phyloP scores from a whole-genome alignment of 2,113 vertebrate species.

The Muscicapa adusta region DNA sequence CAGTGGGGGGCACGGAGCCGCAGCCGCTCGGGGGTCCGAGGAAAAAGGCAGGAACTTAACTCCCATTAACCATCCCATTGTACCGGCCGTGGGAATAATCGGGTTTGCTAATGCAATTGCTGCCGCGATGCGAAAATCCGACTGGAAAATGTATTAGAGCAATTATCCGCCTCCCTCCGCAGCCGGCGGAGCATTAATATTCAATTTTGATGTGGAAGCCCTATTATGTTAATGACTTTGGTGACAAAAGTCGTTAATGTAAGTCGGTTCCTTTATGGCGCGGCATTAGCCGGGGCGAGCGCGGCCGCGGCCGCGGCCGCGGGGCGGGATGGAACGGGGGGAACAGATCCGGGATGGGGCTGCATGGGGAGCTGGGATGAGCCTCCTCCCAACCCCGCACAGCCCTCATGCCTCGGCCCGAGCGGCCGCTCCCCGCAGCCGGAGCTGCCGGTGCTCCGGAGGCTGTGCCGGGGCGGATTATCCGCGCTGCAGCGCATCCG shows the following conservation, averaged over 20 bases:
- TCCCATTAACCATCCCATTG: constrained; percentile 21
- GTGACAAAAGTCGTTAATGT: constrained; percentile 64
- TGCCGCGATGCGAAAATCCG: constrained; percentile 49
- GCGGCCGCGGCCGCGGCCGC: not conserved
- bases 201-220: constrained; percentile 65
- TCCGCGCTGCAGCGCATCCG: constrained; percentile 1
- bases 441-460: not conserved
- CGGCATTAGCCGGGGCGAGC: not conserved
- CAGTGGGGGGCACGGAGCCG: fast-evolving
- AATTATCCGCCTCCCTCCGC: constrained; percentile 60
- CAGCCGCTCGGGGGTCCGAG: not conserved
- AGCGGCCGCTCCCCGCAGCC: not conserved
- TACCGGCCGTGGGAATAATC: constrained; percentile 36
- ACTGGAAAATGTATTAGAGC: constrained; percentile 69
- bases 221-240: constrained; percentile 67
- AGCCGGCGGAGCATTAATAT: constrained; percentile 65
- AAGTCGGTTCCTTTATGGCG: constrained; percentile 27
- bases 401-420: fast-evolving
- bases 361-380: fast-evolving
- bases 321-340: not conserved
- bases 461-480: not conserved
- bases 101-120: constrained; percentile 60
- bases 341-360: not conserved
- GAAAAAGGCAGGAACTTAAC: constrained; percentile 1
- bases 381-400: not conserved